A percentile compares a stretch with the other conserved stretches of the same genome.
phyloP scores from a whole-genome alignment of 2,113 vertebrate species.

The Lophius piscatorius region DNA sequence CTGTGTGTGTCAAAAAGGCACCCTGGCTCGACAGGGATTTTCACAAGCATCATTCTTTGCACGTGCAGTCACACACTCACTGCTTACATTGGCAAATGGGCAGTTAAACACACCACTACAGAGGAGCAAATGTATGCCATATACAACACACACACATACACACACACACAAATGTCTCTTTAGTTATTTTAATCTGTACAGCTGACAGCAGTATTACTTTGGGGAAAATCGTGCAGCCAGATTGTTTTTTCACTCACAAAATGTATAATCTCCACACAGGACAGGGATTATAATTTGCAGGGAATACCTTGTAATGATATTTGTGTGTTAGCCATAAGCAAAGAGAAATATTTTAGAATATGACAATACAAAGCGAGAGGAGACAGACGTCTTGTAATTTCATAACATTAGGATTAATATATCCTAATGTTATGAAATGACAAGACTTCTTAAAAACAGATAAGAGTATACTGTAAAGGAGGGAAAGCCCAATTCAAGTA shows the following conservation, averaged over 20 bases:
- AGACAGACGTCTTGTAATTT: too few relatives aligned
- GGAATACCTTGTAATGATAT: conserved; percentile 1
- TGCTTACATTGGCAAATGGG: conserved; percentile 53
- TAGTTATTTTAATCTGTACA: conserved; percentile 18
- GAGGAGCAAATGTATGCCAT: neutral
- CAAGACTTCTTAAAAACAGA: conserved; percentile 14
- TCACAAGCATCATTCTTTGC: conserved; percentile 47
- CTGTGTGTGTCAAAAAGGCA: conserved; percentile 25
- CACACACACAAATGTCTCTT: conserved; percentile 3
- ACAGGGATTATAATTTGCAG: conserved; percentile 34
- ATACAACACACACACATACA: conserved; percentile 11
- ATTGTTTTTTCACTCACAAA: conserved; percentile 3
- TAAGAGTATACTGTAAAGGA: conserved; percentile 5
- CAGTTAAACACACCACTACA: neutral
- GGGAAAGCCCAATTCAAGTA: conserved; percentile 36
- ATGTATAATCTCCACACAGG: conserved; percentile 18
- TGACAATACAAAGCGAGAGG: too few relatives aligned
- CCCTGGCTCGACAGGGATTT: conserved; percentile 50
- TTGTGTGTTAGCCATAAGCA: neutral
- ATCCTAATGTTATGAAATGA: too few relatives aligned
- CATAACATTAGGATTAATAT: too few relatives aligned
- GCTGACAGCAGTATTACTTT: conserved; percentile 18
- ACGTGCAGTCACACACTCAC: conserved; percentile 50
- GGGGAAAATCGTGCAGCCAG: neutral
- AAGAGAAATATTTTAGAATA: neutral